A percentile compares a stretch with the other conserved stretches of the same genome.
phyloP scores from a whole-genome alignment of 2,888 invertebrate species.

The Rotaria magnacalcarata region DNA sequence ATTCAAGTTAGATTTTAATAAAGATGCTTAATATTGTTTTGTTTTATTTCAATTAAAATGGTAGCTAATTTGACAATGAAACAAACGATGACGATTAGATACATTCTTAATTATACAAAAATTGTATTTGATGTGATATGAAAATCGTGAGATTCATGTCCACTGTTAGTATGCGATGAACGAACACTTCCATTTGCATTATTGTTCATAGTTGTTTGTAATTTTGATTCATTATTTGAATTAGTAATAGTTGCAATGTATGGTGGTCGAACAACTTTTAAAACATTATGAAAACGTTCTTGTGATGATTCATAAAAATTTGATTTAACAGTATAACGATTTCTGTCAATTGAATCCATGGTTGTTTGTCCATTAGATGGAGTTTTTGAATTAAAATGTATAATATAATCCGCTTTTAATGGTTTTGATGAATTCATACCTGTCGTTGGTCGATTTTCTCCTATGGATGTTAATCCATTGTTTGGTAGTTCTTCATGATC shows the following conservation, averaged over 20 bases:
- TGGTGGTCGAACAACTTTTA: neutral
- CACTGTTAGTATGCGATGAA: neutral
- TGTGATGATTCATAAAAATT: neutral
- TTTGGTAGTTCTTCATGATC: neutral
- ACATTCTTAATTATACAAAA: neutral
- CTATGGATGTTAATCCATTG: neutral
- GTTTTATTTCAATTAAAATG: too few species aligned
- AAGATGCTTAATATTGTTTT: too few species aligned
- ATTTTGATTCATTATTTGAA: neutral
- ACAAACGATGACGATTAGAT: too few species aligned
- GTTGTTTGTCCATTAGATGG: neutral
- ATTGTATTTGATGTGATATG: neutral
- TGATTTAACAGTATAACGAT: too few species aligned
- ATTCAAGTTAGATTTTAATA: too few species aligned
- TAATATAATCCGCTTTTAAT: neutral
- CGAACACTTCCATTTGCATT: neutral
- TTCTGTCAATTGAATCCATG: neutral
- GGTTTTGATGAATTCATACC: neutral
- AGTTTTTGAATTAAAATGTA: slow-evolving; percentile 25
- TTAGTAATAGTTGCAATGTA: neutral
- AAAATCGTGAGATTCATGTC: neutral
- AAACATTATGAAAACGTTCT: neutral
- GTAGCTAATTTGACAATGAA: too few species aligned
- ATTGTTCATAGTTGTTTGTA: neutral
- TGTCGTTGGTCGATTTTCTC: neutral